Conservation (phyloP, 2,113 vertebrate species). For the Phylloscopus trochilus region DNA sequence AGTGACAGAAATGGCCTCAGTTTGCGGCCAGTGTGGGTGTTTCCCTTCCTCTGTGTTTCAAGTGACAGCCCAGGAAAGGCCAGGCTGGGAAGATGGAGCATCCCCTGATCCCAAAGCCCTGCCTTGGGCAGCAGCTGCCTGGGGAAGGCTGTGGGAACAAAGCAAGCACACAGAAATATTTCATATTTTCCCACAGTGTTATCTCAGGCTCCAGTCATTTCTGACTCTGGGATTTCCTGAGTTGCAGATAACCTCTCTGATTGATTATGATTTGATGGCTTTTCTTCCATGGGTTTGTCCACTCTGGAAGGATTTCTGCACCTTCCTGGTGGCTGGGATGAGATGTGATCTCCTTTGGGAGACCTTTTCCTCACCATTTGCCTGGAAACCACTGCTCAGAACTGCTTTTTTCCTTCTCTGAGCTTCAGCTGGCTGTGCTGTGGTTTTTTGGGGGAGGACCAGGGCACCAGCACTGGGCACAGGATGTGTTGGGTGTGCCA, state of each 20-base stretch:
- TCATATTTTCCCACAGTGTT: not conserved
- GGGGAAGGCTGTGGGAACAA: not conserved
- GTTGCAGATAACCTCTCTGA: not conserved
- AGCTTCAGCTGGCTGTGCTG: not conserved
- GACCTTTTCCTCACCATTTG: not conserved
- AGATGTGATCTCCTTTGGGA: not conserved
- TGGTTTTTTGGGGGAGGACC: not conserved
- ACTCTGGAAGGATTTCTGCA: not conserved
- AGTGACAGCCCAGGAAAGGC: not conserved
- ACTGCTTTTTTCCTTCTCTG: not conserved
- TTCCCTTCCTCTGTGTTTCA: not conserved
- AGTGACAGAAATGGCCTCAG: not conserved
- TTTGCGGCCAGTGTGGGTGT: not conserved
- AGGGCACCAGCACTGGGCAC: not conserved
- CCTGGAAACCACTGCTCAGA: not conserved
- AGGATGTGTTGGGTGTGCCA: accelerated
- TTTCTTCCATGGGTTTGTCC: not conserved
- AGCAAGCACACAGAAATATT: not conserved
- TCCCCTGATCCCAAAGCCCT: not conserved
- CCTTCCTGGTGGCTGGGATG: not conserved
- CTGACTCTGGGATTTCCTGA: not conserved
- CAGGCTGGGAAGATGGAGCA: accelerated
- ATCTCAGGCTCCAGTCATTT: not conserved
- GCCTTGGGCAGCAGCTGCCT: not conserved
- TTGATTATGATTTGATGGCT: not conserved